Conservation (phyloP, 2,797 vertebrate species). For the Neoniphon sammara region DNA sequence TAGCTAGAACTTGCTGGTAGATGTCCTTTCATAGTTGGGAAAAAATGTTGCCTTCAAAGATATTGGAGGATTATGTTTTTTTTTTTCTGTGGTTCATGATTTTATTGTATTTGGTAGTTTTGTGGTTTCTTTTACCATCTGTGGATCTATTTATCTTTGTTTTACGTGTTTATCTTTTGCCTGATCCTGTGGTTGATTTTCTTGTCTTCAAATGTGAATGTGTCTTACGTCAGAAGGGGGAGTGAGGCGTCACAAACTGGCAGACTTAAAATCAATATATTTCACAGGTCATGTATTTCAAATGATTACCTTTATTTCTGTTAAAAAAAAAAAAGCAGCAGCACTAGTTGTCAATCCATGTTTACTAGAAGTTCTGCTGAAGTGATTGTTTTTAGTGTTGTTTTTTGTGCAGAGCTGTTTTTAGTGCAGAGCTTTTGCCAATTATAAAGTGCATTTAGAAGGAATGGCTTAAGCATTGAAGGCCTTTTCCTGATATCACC, state of each 20-base stretch:
- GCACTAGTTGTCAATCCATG: constrained; percentile 35
- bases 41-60: constrained; percentile 41
- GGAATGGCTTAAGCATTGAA: neutral
- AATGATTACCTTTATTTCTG: no score
- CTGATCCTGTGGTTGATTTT: neutral
- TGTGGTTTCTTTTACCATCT: neutral
- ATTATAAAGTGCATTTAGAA: constrained; percentile 51
- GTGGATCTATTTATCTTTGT: constrained; percentile 21
- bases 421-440: neutral
- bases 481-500: neutral
- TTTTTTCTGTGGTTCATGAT: neutral
- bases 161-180: constrained; percentile 9
- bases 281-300: constrained; percentile 24
- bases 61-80: neutral
- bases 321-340: constrained; percentile 1
- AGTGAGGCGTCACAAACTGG: neutral
- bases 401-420: no score
- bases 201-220: neutral
- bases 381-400: neutral
- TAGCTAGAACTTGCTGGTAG: neutral
- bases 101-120: neutral
- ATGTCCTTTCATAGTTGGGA: neutral
- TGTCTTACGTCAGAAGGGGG: neutral
- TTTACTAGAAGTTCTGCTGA: constrained; percentile 31
- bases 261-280: constrained; percentile 14